These are phyloP conservation scores for Cydia fagiglandana DNA, from an alignment of 1,140 invertebrate species.

Conservation along the genomic window DNA sequence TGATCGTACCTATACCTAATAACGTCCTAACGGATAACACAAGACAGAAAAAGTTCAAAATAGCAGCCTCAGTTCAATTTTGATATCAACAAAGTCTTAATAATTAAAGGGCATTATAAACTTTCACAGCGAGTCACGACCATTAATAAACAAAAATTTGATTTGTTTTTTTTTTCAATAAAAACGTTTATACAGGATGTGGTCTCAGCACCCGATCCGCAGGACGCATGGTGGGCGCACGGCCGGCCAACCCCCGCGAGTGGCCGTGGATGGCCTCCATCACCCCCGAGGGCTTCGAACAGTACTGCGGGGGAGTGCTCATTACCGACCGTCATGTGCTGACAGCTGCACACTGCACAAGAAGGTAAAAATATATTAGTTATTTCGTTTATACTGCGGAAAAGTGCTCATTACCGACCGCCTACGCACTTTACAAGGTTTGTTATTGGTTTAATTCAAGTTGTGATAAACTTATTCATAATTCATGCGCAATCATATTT, in stretches of 20 bases:
- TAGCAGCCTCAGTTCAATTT: too few species aligned
- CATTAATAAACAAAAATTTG: background rate
- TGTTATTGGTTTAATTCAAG: background rate
- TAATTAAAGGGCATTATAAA: background rate
- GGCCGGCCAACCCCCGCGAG: slow-evolving; percentile 83
- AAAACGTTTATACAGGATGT: slow-evolving; percentile 77
- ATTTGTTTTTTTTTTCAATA: too few species aligned
- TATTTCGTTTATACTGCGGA: slow-evolving; percentile 63
- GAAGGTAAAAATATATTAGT: slow-evolving; percentile 53
- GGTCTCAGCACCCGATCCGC: slow-evolving; percentile 82
- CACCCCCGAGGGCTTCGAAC: slow-evolving; percentile 78
- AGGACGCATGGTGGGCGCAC: slow-evolving; percentile 80
- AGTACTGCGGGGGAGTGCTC: slow-evolving; percentile 88
- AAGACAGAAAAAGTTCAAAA: too few species aligned
- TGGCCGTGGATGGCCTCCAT: slow-evolving; percentile 92
- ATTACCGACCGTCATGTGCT: slow-evolving; percentile 89
- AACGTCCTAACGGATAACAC: too few species aligned
- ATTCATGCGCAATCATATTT: too few species aligned
- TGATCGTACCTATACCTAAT: too few species aligned
- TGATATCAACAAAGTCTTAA: too few species aligned
- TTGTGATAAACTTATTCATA: too few species aligned
- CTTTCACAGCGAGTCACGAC: background rate
- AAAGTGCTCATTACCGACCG: slow-evolving; percentile 88
- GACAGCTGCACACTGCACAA: slow-evolving; percentile 89
- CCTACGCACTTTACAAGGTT: slow-evolving; percentile 85